Evolutionary conservation across 2,888 invertebrate genomes (phyloP).

Genomic region (Drosophila seclusa): DNA sequence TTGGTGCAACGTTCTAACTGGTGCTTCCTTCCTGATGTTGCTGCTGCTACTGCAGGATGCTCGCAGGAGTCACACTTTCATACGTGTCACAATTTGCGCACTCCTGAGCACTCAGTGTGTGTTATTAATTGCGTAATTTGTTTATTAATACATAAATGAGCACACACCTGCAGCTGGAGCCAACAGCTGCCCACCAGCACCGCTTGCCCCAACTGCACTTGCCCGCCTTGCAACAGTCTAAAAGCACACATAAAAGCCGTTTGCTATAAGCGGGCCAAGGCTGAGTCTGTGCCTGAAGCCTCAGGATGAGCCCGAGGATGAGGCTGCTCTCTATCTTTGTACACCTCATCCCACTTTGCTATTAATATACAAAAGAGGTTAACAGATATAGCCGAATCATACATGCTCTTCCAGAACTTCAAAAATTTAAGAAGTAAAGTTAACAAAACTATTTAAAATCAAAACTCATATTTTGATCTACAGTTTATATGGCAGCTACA

Average conservation of each 20-base stretch:
- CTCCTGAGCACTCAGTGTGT: conserved; percentile 77
- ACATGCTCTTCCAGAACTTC: background rate
- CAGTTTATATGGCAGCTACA: background rate
- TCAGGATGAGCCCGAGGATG: background rate
- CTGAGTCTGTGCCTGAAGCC: background rate
- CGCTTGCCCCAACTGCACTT: background rate
- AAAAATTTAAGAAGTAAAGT: background rate
- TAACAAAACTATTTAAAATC: background rate
- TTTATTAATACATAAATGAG: conserved; percentile 72
- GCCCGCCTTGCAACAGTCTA: conserved; percentile 11
- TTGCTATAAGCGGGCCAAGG: conserved; percentile 41
- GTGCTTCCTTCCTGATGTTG: conserved; percentile 31
- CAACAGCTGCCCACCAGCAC: conserved; percentile 2
- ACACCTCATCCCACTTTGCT: conserved; percentile 8
- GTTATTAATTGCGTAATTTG: conserved; percentile 79
- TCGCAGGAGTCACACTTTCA: conserved; percentile 28
- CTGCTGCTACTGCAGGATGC: conserved; percentile 34
- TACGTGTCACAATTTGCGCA: conserved; percentile 66
- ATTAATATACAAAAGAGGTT: background rate
- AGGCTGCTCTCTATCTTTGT: background rate
- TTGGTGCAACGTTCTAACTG: conserved; percentile 16
- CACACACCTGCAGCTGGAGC: conserved; percentile 39
- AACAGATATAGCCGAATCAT: background rate
- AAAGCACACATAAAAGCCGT: conserved; percentile 19
- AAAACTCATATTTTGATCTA: background rate